Evolutionary conservation across 2,888 invertebrate genomes (phyloP).

Genomic region (Papilio elwesi): DNA sequence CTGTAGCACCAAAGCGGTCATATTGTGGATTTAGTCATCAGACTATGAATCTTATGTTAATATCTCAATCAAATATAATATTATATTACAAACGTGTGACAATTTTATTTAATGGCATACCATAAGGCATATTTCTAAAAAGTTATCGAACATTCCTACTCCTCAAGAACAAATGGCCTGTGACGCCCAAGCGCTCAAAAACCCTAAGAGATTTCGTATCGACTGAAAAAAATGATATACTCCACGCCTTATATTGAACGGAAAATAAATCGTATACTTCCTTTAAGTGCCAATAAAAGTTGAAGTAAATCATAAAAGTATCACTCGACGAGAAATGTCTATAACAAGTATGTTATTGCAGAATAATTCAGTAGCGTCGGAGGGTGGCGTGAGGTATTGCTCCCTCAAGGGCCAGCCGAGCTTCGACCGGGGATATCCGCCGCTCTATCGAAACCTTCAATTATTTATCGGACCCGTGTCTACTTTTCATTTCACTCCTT

Average conservation of each 20-base stretch:
- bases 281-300: conserved; percentile 85
- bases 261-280: conserved; percentile 83
- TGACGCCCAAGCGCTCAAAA: conserved; percentile 67
- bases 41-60: not conserved
- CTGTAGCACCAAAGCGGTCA: too few relatives aligned
- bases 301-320: conserved; percentile 84
- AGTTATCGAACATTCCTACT: conserved; percentile 44
- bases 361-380: conserved; percentile 81
- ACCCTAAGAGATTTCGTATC: conserved; percentile 68
- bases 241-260: conserved; percentile 81
- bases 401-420: conserved; percentile 73
- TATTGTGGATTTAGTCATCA: not conserved
- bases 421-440: conserved; percentile 76
- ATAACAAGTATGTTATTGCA: conserved; percentile 84
- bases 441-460: conserved; percentile 82
- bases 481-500: conserved; percentile 84
- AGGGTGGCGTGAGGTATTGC: conserved; percentile 79
- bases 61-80: not conserved
- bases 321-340: conserved; percentile 82
- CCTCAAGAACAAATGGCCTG: conserved; percentile 63
- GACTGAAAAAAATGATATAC: conserved; percentile 81
- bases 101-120: conserved; percentile 26
- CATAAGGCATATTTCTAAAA: conserved; percentile 42
- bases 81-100: conserved; percentile 30
- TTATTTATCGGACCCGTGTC: conserved; percentile 84